Evolutionary conservation across 1,140 invertebrate genomes (phyloP).

Genomic region (Nomia melanderi): DNA sequence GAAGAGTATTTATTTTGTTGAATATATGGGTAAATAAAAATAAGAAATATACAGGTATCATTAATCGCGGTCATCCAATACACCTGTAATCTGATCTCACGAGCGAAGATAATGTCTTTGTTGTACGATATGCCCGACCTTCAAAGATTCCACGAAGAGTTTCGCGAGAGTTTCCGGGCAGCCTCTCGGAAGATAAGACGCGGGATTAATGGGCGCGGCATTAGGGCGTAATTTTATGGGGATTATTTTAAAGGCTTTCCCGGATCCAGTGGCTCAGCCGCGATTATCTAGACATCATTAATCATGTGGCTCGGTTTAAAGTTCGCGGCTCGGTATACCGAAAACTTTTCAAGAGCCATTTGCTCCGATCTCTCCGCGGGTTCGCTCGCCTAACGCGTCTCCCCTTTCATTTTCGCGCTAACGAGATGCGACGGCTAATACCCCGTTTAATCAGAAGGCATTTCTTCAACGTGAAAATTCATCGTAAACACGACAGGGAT

Average conservation of each 20-base stretch:
- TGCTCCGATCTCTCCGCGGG: slow-evolving; percentile 38
- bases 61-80: too few species aligned
- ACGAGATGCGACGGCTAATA: slow-evolving; percentile 20
- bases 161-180: slow-evolving; percentile 26
- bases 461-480: not conserved
- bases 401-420: not conserved
- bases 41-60: too few species aligned
- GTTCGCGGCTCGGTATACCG: slow-evolving; percentile 48
- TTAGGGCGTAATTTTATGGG: slow-evolving; percentile 72
- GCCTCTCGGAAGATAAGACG: slow-evolving; percentile 58
- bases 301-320: slow-evolving; percentile 69
- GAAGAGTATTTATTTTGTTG: too few species aligned
- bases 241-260: slow-evolving; percentile 75
- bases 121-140: too few species aligned
- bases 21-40: too few species aligned
- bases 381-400: slow-evolving; percentile 33
- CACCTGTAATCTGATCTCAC: too few species aligned
- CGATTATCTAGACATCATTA: slow-evolving; percentile 74
- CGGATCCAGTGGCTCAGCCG: slow-evolving; percentile 68
- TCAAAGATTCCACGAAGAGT: slow-evolving; percentile 34
- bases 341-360: slow-evolving; percentile 64
- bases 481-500: not conserved
- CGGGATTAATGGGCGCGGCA: slow-evolving; percentile 71
- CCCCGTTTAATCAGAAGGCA: not conserved
- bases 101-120: too few species aligned